Base-by-base conservation (phyloP, 2,113 vertebrate genomes). In the Felis chaus region DNA sequence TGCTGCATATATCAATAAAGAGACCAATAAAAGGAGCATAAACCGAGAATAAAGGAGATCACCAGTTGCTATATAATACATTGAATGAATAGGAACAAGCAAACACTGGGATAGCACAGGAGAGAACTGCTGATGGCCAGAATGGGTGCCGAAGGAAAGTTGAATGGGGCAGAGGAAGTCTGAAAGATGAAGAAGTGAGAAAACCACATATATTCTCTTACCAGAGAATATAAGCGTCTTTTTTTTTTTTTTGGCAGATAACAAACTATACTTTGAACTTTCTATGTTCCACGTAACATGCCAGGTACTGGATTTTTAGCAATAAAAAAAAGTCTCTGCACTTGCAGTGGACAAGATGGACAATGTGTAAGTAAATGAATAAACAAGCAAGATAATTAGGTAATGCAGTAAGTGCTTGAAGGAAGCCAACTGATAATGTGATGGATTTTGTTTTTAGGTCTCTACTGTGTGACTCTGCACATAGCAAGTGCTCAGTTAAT, bases 361-460 rank as follows among this genome's bases (percentile, higher is more conserved):
- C 81, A 68, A 57, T 9, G 57, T 91, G 14, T 41, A 86, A 79
- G 41, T 69, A 92, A 95, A 92, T 39, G 95, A 95, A 33, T 65
- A 94, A 86, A 88, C 80, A 92, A 94, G 48, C 19, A 81, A 92
- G 83, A 79, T 83, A 94, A 88, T 76, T 69, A 93, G 65, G 88
- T 87, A 92, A 92, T 18, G n/a, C 3, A 5, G 3, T 57, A 89
- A 79, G 4, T 50, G 19, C 61, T 66, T 48, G 65, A 88, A 76
- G 33, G 73, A 81, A 85, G 19, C 41, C 73, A 74, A 48, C 36
- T 0, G 6, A 39, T 55, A 45, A 41, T 13, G 5, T 16, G 71
- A 61, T 21, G 55, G 55, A 45, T 55, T 92, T 69, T 91, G 23
- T 16, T 63, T 61, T 69, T 74, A 18, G 10, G 41, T 84, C 29